Evolutionary conservation across 2,888 invertebrate species (phyloP).

Genomic region (Harmothoe impar): DNA sequence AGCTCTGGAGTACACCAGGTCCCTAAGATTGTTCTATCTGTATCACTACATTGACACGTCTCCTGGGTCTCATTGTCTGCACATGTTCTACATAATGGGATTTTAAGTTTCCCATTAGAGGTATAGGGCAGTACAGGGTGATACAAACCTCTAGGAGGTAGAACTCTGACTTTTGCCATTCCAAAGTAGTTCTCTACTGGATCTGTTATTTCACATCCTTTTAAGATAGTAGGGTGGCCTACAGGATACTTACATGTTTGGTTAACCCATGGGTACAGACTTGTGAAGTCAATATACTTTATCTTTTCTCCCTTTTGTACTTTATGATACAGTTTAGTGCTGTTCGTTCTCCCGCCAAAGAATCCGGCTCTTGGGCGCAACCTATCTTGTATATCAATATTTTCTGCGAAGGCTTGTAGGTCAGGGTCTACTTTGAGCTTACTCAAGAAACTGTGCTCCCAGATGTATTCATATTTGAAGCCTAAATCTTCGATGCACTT

Average conservation of each 20-base stretch:
- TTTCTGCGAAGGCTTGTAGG: background rate
- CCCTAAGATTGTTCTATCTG: slow-evolving; percentile 74
- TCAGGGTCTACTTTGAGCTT: background rate
- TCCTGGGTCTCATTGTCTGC: slow-evolving; percentile 63
- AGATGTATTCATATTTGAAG: slow-evolving; percentile 14
- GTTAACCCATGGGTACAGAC: too few relatives aligned
- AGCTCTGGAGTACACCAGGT: slow-evolving; percentile 81
- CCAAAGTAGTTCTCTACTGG: slow-evolving; percentile 75
- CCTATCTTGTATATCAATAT: slow-evolving; percentile 29
- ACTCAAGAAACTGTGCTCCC: background rate
- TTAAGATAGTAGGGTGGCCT: slow-evolving; percentile 72
- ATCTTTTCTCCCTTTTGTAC: slow-evolving; percentile 71
- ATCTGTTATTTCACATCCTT: slow-evolving; percentile 68
- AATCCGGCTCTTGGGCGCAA: slow-evolving; percentile 30
- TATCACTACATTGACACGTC: slow-evolving; percentile 34
- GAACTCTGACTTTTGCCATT: slow-evolving; percentile 73
- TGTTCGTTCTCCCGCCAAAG: slow-evolving; percentile 28
- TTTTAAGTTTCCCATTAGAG: slow-evolving; percentile 77
- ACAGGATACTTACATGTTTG: slow-evolving; percentile 73
- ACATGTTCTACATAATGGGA: slow-evolving; percentile 79
- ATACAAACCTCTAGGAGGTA: too few relatives aligned
- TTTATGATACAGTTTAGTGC: slow-evolving; percentile 68
- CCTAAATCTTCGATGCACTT: background rate
- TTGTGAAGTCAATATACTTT: slow-evolving; percentile 73
- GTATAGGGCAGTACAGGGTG: slow-evolving; percentile 76